Conservation (phyloP, 2,797 vertebrate species). For the Glyptemys insculpta region DNA sequence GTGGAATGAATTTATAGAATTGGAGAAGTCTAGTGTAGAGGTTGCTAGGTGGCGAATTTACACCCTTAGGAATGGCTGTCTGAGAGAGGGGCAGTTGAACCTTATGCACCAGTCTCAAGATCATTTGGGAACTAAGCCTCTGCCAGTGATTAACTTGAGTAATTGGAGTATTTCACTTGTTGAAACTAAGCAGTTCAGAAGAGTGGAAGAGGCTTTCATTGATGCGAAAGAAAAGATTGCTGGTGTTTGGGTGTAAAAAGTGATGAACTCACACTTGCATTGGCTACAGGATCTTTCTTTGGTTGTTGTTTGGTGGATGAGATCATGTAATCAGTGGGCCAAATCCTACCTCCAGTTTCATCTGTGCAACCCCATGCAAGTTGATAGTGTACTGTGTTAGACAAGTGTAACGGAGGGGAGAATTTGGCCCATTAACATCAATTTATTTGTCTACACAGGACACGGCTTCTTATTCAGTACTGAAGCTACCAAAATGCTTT, state of each 20-base stretch:
- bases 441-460: not conserved
- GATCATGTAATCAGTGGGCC: accelerated
- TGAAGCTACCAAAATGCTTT: not conserved
- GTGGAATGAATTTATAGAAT: not conserved
- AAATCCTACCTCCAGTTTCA: not conserved
- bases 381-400: not conserved
- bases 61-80: not conserved
- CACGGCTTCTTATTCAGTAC: accelerated
- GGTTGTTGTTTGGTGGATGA: not conserved
- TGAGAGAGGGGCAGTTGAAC: not conserved
- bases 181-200: not conserved
- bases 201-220: not conserved
- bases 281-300: not conserved
- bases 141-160: not conserved
- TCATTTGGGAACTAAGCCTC: not conserved
- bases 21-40: not conserved
- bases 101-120: not conserved
- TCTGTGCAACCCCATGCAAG: not conserved
- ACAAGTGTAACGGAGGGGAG: not conserved
- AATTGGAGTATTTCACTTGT: not conserved
- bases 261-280: not conserved
- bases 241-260: not conserved
- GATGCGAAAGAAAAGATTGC: not conserved
- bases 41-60: not conserved
- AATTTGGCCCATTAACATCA: not conserved